Evolutionary conservation across 2,888 invertebrate species (phyloP).

Genomic region (Drosophila rubida): DNA sequence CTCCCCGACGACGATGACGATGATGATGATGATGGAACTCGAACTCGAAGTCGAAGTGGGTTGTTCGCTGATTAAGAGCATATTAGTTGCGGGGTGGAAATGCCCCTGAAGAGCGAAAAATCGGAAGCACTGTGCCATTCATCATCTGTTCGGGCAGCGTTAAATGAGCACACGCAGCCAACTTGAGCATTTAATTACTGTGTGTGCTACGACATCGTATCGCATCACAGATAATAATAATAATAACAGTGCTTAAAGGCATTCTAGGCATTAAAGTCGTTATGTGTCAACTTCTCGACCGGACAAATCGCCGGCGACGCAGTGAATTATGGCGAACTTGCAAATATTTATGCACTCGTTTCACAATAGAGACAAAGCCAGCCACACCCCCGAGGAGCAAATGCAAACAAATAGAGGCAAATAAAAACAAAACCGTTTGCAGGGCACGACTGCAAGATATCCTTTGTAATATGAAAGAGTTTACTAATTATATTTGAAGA

Average conservation of each 20-base stretch:
- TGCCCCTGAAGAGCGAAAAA: constrained; percentile 30
- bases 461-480: background rate
- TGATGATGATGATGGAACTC: constrained; percentile 48
- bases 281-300: constrained; percentile 45
- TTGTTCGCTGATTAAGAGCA: constrained; percentile 72
- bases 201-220: constrained; percentile 29
- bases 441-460: background rate
- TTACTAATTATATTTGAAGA: too few species aligned
- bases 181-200: constrained; percentile 70
- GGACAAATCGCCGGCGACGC: constrained; percentile 49
- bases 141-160: constrained; percentile 57
- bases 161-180: constrained; percentile 56
- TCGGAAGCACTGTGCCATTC: constrained; percentile 64
- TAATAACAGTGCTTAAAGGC: constrained; percentile 61
- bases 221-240: constrained; percentile 46
- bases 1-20: background rate
- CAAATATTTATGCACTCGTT: constrained; percentile 44
- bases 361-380: constrained; percentile 30
- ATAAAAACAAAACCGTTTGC: background rate
- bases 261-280: constrained; percentile 58
- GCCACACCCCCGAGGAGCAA: constrained; percentile 22
- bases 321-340: constrained; percentile 54
- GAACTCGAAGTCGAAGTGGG: constrained; percentile 38
- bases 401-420: constrained; percentile 33
- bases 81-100: constrained; percentile 82